Evolutionary conservation across 92 coral and sea anemone species (phyloP).

Genomic region (Paragorgia papillata): DNA sequence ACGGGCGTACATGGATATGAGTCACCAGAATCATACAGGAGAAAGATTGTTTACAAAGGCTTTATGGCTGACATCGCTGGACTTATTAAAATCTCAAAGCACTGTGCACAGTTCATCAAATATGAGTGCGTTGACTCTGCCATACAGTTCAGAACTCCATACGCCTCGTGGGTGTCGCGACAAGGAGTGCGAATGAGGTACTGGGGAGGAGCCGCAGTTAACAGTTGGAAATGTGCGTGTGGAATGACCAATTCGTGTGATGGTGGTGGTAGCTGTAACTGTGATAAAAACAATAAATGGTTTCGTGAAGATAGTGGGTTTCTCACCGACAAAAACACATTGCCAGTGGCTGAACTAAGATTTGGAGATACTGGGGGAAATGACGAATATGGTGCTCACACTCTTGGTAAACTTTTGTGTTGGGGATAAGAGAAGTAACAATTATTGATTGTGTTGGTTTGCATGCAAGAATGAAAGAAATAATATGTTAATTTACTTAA

Average conservation of each 20-base stretch:
- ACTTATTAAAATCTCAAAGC: constrained; percentile 8
- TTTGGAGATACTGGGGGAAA: too few species aligned
- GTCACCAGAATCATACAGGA: background rate
- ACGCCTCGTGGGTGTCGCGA: constrained; percentile 66
- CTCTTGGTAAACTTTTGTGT: too few species aligned
- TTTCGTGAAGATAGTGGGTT: constrained; percentile 75
- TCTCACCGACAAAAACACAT: constrained; percentile 60
- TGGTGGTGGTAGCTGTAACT: constrained; percentile 37
- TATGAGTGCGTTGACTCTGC: constrained; percentile 24
- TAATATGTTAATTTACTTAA: too few species aligned
- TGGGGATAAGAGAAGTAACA: too few species aligned
- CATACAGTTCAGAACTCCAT: background rate
- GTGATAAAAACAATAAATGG: constrained; percentile 49
- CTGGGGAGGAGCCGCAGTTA: constrained; percentile 68
- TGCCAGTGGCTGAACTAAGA: constrained; percentile 79
- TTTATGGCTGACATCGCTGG: constrained; percentile 4
- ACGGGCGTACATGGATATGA: constrained; percentile 37
- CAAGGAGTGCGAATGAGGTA: constrained; percentile 48
- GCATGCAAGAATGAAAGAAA: too few species aligned
- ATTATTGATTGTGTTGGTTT: too few species aligned
- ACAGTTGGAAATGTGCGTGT: constrained; percentile 64
- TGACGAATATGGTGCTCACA: too few species aligned
- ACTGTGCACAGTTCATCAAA: constrained; percentile 50
- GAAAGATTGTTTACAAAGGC: constrained; percentile 5
- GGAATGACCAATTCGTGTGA: constrained; percentile 7